Evolutionary conservation across 2,113 vertebrate species (phyloP).

Genomic region (Chaenocephalus aceratus): DNA sequence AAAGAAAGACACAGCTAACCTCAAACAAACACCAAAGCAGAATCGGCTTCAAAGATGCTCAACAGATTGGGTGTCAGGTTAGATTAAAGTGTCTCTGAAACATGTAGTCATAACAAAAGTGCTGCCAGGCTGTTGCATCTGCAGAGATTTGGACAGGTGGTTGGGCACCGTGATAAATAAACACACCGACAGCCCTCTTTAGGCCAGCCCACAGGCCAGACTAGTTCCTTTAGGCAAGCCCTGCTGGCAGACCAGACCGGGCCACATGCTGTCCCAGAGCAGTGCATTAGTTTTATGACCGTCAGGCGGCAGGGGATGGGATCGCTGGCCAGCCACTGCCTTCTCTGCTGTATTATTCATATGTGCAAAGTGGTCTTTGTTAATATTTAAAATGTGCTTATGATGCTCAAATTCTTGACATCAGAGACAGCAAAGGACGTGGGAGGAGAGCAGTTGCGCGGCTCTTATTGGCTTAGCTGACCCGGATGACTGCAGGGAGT

Average conservation of each 20-base stretch:
- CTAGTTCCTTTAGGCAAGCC: constrained; percentile 44
- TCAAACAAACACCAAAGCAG: constrained; percentile 61
- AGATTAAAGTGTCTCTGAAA: constrained; percentile 74
- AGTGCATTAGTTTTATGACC: constrained; percentile 88
- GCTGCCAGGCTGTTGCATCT: constrained; percentile 72
- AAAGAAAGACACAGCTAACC: constrained; percentile 61
- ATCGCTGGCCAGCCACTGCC: constrained; percentile 82
- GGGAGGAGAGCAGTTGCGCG: constrained; percentile 62
- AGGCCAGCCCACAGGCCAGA: constrained; percentile 45
- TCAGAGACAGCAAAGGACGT: constrained; percentile 63
- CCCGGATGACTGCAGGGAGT: constrained; percentile 43
- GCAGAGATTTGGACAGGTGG: constrained; percentile 68
- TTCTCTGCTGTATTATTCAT: constrained; percentile 87
- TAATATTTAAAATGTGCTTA: constrained; percentile 90
- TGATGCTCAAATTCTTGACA: constrained; percentile 82
- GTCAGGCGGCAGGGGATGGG: constrained; percentile 74
- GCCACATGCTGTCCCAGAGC: constrained; percentile 69
- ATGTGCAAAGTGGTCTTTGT: constrained; percentile 87
- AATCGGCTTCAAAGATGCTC: constrained; percentile 74
- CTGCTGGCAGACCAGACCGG: constrained; percentile 57
- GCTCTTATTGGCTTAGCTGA: constrained; percentile 52
- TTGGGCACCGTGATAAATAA: constrained; percentile 54
- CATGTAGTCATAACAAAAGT: constrained; percentile 74
- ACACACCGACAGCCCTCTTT: constrained; percentile 51
- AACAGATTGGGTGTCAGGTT: constrained; percentile 79